Evolutionary conservation across 2,888 invertebrate genomes (phyloP).

Genomic region (Lepidocyrtoides sp.): DNA sequence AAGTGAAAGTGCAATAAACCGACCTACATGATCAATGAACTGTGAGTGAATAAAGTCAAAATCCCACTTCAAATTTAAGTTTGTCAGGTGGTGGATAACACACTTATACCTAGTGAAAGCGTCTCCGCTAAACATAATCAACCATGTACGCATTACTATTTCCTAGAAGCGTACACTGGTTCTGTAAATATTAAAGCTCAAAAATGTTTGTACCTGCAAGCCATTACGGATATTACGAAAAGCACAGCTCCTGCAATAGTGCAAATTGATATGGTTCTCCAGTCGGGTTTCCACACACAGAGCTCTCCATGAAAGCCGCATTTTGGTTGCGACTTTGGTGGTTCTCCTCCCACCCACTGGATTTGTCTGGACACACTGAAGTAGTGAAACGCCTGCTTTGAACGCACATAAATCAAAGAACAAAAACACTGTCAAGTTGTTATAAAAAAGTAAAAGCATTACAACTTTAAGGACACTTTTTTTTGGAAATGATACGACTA

Average conservation of each 20-base stretch:
- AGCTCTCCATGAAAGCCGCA: conserved; percentile 94
- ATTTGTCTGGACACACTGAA: conserved; percentile 90
- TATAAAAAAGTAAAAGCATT: no score
- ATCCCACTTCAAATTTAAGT: neutral
- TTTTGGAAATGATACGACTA: no score
- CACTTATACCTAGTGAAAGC: neutral
- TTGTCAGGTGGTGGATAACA: conserved; percentile 32
- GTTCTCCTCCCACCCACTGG: conserved; percentile 92
- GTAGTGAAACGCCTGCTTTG: conserved; percentile 89
- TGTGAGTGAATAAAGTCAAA: conserved; percentile 36
- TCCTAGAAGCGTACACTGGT: no score
- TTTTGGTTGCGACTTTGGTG: conserved; percentile 92
- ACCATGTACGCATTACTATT: neutral
- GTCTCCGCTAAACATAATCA: neutral
- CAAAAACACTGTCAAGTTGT: neutral
- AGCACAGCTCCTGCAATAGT: conserved; percentile 90
- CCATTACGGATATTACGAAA: conserved; percentile 90
- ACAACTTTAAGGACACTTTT: no score
- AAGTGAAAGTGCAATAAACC: conserved; percentile 60
- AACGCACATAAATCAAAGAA: neutral
- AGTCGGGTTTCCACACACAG: conserved; percentile 89
- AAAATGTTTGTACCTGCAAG: conserved; percentile 89
- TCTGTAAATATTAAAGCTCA: no score
- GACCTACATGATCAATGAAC: conserved; percentile 59
- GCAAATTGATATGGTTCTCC: conserved; percentile 90